Percentiles rank a stretch among this genome's conserved stretches.
Evolutionary conservation across 2,797 vertebrate genomes (phyloP).

Genomic region (Muscicapa comitata): DNA sequence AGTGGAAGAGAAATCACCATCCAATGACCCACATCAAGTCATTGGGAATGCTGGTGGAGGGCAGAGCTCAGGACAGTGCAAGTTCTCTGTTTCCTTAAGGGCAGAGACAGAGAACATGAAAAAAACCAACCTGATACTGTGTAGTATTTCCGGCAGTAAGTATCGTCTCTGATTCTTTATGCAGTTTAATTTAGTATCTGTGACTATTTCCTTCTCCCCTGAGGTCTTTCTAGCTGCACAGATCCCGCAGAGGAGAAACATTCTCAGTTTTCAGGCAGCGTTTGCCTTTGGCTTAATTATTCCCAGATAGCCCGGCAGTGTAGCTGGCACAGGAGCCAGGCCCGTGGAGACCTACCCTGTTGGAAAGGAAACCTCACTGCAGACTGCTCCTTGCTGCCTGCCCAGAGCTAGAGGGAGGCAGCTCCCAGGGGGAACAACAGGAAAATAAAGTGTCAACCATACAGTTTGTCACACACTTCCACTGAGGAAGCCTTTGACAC

Average conservation of each 20-base stretch:
- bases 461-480: background rate
- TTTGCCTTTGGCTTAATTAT: background rate
- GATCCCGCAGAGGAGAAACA: background rate
- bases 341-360: background rate
- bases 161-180: background rate
- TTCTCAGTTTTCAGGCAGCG: constrained; percentile 21
- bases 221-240: background rate
- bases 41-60: background rate
- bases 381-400: background rate
- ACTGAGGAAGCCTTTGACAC: background rate
- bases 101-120: background rate
- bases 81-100: background rate
- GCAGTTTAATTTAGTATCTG: background rate
- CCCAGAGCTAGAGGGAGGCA: background rate
- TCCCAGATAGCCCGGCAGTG: background rate
- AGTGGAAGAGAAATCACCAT: background rate
- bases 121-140: background rate
- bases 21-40: background rate
- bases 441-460: background rate
- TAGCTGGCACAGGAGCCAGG: background rate
- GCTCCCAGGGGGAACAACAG: background rate
- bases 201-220: background rate
- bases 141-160: background rate
- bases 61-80: background rate
- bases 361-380: background rate